These are phyloP conservation scores for Tetropium fuscum DNA, from an alignment of 2,888 invertebrate species.

Conservation along the genomic window DNA sequence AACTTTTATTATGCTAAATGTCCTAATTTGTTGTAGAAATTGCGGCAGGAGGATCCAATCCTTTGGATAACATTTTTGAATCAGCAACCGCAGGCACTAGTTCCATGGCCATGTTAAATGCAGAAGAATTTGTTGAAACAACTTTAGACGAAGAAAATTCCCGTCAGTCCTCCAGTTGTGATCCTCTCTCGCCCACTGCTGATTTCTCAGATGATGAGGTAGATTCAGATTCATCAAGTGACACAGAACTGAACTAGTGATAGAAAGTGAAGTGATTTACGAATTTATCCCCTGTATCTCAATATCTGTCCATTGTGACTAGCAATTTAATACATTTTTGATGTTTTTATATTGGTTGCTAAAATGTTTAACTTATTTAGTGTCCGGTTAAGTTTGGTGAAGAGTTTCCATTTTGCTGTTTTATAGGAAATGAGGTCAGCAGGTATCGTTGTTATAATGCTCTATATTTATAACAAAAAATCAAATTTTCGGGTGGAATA, in stretches of 20 bases:
- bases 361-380: constrained; percentile 18
- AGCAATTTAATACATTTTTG: constrained; percentile 27
- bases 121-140: constrained; percentile 59
- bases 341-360: constrained; percentile 9
- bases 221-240: constrained; percentile 76
- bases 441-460: too few relatives aligned
- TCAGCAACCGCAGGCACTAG: constrained; percentile 48
- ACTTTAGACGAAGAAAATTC: constrained; percentile 65
- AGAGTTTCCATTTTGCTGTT: constrained; percentile 4
- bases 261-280: constrained; percentile 22
- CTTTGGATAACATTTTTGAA: constrained; percentile 51
- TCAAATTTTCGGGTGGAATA: too few relatives aligned
- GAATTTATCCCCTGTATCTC: constrained; percentile 31
- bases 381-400: constrained; percentile 12
- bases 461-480: too few relatives aligned
- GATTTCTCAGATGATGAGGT: constrained; percentile 73
- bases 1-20: too few relatives aligned
- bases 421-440: too few relatives aligned
- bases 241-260: constrained; percentile 75
- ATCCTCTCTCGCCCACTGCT: constrained; percentile 68
- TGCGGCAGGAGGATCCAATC: constrained; percentile 54
- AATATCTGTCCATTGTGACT: constrained; percentile 42
- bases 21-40: constrained; percentile 60
- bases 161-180: constrained; percentile 65
- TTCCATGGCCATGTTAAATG: constrained; percentile 46